Conservation (phyloP, 2,113 vertebrate genomes). For the Rhinopomastus cyanomelas region DNA sequence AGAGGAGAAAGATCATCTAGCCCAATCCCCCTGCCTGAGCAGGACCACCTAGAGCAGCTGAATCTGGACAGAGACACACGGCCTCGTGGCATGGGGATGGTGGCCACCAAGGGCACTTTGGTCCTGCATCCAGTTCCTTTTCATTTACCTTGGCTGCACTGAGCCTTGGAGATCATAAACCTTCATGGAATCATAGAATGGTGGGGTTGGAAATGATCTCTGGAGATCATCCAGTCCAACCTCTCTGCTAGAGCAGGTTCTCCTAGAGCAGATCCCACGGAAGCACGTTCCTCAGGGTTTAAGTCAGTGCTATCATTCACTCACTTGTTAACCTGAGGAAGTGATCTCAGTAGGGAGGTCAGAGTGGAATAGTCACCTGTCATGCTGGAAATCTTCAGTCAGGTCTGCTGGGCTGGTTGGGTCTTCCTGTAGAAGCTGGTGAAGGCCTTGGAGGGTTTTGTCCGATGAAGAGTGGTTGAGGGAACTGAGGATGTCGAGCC, state of each 20-base stretch:
- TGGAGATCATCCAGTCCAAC: no score
- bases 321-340: slow-evolving; percentile 44
- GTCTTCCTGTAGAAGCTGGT: neutral
- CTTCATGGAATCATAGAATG: no score
- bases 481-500: no score
- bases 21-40: no score
- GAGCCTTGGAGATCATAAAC: neutral
- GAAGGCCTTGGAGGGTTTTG: no score
- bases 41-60: no score
- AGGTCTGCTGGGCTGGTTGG: neutral
- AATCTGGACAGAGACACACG: accelerated
- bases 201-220: no score
- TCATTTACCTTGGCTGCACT: neutral
- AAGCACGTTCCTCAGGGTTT: neutral
- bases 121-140: neutral
- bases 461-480: no score
- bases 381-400: neutral
- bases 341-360: neutral
- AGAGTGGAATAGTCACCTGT: neutral
- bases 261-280: no score
- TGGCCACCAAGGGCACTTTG: neutral
- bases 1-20: neutral
- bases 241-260: no score
- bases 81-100: neutral
- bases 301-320: slow-evolving; percentile 40